Evolutionary conservation across 2,113 vertebrate species (phyloP), one percentile per base, ranked within the genome.

Genomic region (Micronycteris hirsuta): DNA sequence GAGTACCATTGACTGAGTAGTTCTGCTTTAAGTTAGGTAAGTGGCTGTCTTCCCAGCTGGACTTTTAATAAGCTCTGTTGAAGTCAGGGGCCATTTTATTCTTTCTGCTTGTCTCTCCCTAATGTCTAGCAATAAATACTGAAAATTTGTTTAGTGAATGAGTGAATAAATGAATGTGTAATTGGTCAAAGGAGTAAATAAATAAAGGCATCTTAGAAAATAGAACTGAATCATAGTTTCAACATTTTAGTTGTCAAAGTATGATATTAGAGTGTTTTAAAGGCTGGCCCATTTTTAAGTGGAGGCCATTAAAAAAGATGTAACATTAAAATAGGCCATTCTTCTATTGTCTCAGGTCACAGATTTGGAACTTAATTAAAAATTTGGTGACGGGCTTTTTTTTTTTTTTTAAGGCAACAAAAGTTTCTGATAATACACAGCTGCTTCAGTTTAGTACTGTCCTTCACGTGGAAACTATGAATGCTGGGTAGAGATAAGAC

Each of bases 351-450:
- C 43, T 94, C 38, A 6, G 58, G 19, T 94, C 58, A 17, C 70
- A 76, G 65, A 95, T 96, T 92, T 54, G 33, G n/a, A 88, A 76
- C 36, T 43, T 73, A 92, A 92, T 94, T 96, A 91, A 54, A 86
- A 94, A 24, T 80, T 52, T 67, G 92, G 14, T 84, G 43, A n/a
- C 28, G 80, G 38, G 7, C 38, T 63, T 31, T 31, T 63, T 63
- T 56, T 22, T 56, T 56, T 28, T 63, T 63, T 63, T 63, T 63
- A 63, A 63, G 28, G 61, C 26, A 63, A 63, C 28, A 15, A 63
- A 63, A 26, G 24, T 31, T 31, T 63, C 61, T 31, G 61, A 31
- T 63, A 63, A 82, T n/a, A 68, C 0, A 31, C 5, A 19, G 16
- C 14, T 36, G 7, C 33, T 86, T 77, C 68, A 49, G 31, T 93